Evolutionary conservation across 1,140 invertebrate genomes (phyloP), one percentile per base, ranked within the genome.

Genomic region (Macrotrachela quadricornifera): DNA sequence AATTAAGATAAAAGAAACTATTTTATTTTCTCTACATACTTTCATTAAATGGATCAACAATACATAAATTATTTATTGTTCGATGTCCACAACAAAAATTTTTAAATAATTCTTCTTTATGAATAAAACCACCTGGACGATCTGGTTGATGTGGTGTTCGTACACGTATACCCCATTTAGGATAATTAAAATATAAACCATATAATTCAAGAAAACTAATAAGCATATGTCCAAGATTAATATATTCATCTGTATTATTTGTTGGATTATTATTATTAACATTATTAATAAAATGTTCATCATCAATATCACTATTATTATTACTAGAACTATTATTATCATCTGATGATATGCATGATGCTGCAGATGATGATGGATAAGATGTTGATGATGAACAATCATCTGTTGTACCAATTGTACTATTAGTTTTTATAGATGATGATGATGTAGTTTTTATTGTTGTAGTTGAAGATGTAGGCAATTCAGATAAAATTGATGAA

Each of bases 181-280:
- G 78, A 64, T 95, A 73, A 71, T 97, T 95, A 68, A 96, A 96
- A 65, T 88, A 83, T 54, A 82, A 75, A 18, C 91, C 91, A 69
- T 95, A 97, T 36, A 96, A 72, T 71, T 96, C 90, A 67, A 95
- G 86, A 75, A 96, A 96, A 74, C 95, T 87, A 55, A 96, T 83
- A 55, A 97, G 74, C 56, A 96, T 73, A 51, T 92, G 83, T 54
- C 88, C 91, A 38, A 96, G 73, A 74, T 96, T 95, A 8, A 30
- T 8, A 30, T 30, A 8, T 30, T 30, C 21, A 8, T 4, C 21
- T 2, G 21, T 30, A 30, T 30, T 30, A 4, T 44, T 30, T 30
- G 21, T 30, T 42, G 1, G 40, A 42, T 30, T 30, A 4, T 2
- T 30, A 30, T 30, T 2, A 30, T 2, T 30, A 4, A 30, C 8